Percentiles rank a stretch among this genome's conserved stretches.
These are phyloP conservation scores for Nycteola revayana DNA, from an alignment of 2,888 invertebrate genomes.

Conservation along the genomic window DNA sequence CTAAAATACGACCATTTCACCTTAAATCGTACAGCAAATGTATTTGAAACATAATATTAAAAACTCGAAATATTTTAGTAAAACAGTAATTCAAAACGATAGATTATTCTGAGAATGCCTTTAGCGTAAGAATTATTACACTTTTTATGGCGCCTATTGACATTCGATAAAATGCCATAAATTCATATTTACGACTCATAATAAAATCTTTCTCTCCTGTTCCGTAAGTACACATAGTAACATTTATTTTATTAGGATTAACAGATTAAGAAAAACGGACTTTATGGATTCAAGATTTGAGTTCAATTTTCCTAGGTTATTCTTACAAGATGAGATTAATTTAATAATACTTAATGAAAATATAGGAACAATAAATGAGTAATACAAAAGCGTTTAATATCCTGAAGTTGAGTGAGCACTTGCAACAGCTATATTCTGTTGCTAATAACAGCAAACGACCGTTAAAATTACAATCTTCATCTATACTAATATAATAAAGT, in stretches of 20 bases:
- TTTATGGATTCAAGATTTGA: too few relatives aligned
- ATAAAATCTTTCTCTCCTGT: slow-evolving; percentile 31
- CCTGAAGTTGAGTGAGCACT: neutral
- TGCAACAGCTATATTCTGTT: too few relatives aligned
- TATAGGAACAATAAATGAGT: slow-evolving; percentile 17
- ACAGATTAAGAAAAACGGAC: too few relatives aligned
- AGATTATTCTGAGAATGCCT: slow-evolving; percentile 6
- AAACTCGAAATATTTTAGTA: too few relatives aligned
- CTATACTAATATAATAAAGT: too few relatives aligned
- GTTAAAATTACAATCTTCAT: too few relatives aligned
- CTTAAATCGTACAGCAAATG: too few relatives aligned
- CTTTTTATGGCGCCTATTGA: slow-evolving; percentile 31
- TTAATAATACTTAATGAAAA: slow-evolving; percentile 14
- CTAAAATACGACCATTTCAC: too few relatives aligned
- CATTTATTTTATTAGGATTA: slow-evolving; percentile 22
- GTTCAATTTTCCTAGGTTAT: too few relatives aligned
- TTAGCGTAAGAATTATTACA: slow-evolving; percentile 26
- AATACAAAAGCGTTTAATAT: slow-evolving; percentile 14
- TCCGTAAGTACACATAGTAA: slow-evolving; percentile 18
- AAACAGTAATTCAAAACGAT: too few relatives aligned
- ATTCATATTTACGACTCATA: slow-evolving; percentile 35
- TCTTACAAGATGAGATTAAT: slow-evolving; percentile 18
- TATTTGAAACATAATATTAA: too few relatives aligned
- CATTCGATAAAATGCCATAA: slow-evolving; percentile 35
- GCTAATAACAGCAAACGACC: too few relatives aligned